Percentiles rank a stretch among this genome's conserved stretches.
These are phyloP conservation scores for Podargus strigoides DNA, from an alignment of 2,797 vertebrate species.

Conservation along the genomic window DNA sequence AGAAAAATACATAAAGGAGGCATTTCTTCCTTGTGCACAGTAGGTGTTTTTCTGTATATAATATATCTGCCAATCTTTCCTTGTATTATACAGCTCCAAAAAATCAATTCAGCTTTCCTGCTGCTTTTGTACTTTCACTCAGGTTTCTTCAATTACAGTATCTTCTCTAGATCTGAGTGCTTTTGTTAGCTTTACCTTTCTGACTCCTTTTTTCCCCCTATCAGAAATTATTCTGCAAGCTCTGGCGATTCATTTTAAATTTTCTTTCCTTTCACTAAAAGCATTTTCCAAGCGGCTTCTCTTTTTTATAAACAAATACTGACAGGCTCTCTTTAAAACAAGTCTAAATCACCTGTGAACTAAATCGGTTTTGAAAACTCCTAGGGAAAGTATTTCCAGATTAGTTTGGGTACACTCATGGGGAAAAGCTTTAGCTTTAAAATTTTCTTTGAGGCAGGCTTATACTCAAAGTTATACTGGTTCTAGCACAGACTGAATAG, in stretches of 20 bases:
- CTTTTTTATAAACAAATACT: constrained; percentile 38
- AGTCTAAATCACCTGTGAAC: neutral
- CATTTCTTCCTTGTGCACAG: constrained; percentile 40
- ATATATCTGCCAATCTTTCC: constrained; percentile 53
- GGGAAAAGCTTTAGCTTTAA: neutral
- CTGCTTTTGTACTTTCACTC: constrained; percentile 54
- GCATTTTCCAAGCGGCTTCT: constrained; percentile 54
- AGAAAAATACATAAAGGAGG: constrained; percentile 4
- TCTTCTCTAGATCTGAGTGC: constrained; percentile 47
- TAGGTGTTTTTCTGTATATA: neutral
- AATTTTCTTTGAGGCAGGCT: neutral
- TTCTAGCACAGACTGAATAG: neutral
- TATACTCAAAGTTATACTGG: neutral
- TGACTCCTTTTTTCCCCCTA: constrained; percentile 10
- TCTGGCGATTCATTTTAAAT: constrained; percentile 44
- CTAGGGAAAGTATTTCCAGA: neutral
- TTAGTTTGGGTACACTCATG: neutral
- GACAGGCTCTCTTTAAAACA: neutral
- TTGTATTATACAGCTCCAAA: constrained; percentile 12
- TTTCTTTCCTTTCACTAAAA: constrained; percentile 51
- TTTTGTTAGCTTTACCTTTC: constrained; percentile 59
- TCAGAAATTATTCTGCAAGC: constrained; percentile 40
- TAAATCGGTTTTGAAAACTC: neutral
- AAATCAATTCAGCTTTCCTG: constrained; percentile 48
- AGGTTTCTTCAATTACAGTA: constrained; percentile 16